Conservation (phyloP, 2,888 invertebrate species). For the Pycnomerus fuliginosus region DNA sequence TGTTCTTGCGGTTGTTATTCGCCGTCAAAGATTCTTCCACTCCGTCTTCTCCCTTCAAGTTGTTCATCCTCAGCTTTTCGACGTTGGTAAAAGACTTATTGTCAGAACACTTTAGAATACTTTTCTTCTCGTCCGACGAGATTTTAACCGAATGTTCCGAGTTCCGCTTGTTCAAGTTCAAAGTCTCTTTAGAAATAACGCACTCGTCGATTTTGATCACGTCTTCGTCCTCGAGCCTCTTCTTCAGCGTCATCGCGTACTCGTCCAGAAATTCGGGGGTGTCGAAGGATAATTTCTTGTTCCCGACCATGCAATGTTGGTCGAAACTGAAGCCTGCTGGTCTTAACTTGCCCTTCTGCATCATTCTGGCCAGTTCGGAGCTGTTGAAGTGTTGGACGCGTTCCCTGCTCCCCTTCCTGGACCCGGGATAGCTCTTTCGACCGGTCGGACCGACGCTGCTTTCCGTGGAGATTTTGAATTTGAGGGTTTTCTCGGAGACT, state of each 20-base stretch:
- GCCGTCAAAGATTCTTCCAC: conserved; percentile 11
- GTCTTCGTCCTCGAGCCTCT: conserved; percentile 38
- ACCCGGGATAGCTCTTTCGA: conserved; percentile 67
- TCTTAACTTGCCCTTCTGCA: conserved; percentile 54
- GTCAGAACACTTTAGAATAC: conserved; percentile 47
- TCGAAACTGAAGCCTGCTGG: conserved; percentile 47
- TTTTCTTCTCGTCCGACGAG: conserved; percentile 37
- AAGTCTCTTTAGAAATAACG: conserved; percentile 47
- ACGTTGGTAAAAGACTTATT: conserved; percentile 36
- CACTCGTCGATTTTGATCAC: conserved; percentile 34
- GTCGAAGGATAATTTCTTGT: conserved; percentile 50
- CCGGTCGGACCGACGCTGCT: conserved; percentile 55
- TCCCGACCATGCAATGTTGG: conserved; percentile 43
- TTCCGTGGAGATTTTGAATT: conserved; percentile 75
- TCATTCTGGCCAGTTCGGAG: conserved; percentile 54
- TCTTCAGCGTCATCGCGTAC: conserved; percentile 45
- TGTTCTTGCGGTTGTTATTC: conserved; percentile 33
- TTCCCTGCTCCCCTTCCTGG: conserved; percentile 67
- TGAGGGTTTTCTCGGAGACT: conserved; percentile 72
- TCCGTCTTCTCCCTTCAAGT: conserved; percentile 23
- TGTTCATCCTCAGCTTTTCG: conserved; percentile 41
- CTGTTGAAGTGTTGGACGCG: conserved; percentile 53
- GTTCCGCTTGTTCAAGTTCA: conserved; percentile 48
- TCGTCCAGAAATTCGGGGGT: conserved; percentile 50
- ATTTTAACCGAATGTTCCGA: conserved; percentile 48